A percentile compares a stretch with the other conserved stretches of the same genome.
phyloP scores from a whole-genome alignment of 2,113 vertebrate genomes.

The Orycteropus afer region DNA sequence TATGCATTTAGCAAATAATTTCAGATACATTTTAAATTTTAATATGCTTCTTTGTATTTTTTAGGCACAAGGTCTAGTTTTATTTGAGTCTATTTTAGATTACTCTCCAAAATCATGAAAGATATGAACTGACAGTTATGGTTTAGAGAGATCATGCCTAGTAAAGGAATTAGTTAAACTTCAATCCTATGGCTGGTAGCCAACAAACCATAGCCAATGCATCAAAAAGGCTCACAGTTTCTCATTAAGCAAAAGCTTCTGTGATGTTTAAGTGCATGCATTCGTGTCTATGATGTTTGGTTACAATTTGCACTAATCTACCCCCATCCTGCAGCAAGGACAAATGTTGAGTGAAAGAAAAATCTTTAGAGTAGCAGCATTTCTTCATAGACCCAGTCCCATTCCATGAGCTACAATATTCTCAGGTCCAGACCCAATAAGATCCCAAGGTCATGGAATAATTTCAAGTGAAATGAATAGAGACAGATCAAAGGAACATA shows the following conservation, averaged over 20 bases:
- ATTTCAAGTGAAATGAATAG: slow-evolving; percentile 30
- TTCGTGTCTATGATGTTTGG: not conserved
- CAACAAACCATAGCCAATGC: not conserved
- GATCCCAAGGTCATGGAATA: not conserved
- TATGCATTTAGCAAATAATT: no score
- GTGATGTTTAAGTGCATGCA: not conserved
- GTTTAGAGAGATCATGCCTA: not conserved
- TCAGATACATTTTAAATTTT: slow-evolving; percentile 39
- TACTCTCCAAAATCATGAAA: not conserved
- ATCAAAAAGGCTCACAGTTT: not conserved
- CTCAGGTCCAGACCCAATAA: not conserved
- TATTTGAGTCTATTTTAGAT: not conserved
- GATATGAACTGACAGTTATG: not conserved
- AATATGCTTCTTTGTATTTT: not conserved
- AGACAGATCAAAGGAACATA: not conserved
- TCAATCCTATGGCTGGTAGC: not conserved
- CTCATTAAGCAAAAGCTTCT: not conserved
- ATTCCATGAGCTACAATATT: not conserved
- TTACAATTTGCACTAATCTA: not conserved
- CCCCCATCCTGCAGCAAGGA: not conserved
- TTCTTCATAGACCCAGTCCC: not conserved
- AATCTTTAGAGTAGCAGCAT: not conserved
- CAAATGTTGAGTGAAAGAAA: slow-evolving; percentile 19
- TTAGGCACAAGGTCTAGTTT: slow-evolving; percentile 2
- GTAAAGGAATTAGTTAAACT: not conserved